Conservation (phyloP, 2,113 vertebrate genomes). For the Toxostoma redivivum region DNA sequence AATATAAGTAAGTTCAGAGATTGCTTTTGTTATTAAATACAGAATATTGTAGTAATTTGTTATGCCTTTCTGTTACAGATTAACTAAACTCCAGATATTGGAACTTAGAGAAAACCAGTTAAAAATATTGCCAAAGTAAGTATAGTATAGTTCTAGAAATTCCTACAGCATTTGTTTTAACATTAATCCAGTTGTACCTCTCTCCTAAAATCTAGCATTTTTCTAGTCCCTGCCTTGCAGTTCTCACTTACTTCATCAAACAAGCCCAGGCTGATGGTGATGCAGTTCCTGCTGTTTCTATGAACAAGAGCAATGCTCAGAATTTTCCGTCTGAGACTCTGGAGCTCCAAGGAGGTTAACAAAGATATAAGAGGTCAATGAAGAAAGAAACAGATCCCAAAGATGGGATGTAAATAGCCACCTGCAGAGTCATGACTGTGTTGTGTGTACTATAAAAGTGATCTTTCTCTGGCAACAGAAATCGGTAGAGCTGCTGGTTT, state of each 20-base stretch:
- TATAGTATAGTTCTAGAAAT: neutral
- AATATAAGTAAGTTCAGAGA: neutral
- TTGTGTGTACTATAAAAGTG: neutral
- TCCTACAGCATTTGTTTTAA: neutral
- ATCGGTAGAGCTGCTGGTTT: neutral
- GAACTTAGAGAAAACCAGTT: constrained; percentile 98
- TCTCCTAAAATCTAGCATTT: neutral
- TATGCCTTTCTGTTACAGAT: constrained; percentile 70
- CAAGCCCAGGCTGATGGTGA: neutral
- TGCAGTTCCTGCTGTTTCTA: neutral
- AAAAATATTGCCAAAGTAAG: constrained; percentile 99
- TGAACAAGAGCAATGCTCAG: neutral
- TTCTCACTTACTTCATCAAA: neutral
- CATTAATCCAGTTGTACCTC: neutral
- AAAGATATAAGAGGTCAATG: neutral
- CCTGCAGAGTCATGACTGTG: neutral
- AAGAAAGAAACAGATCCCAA: neutral
- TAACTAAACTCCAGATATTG: constrained; percentile 95
- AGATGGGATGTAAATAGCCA: neutral
- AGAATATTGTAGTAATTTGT: neutral
- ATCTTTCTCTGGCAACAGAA: neutral
- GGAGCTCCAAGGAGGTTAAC: neutral
- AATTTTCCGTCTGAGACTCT: neutral
- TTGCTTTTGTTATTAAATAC: neutral
- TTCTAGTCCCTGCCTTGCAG: neutral